These are phyloP conservation scores for Sylvia atricapilla DNA, from an alignment of 2,113 vertebrate genomes.

Conservation along the genomic window DNA sequence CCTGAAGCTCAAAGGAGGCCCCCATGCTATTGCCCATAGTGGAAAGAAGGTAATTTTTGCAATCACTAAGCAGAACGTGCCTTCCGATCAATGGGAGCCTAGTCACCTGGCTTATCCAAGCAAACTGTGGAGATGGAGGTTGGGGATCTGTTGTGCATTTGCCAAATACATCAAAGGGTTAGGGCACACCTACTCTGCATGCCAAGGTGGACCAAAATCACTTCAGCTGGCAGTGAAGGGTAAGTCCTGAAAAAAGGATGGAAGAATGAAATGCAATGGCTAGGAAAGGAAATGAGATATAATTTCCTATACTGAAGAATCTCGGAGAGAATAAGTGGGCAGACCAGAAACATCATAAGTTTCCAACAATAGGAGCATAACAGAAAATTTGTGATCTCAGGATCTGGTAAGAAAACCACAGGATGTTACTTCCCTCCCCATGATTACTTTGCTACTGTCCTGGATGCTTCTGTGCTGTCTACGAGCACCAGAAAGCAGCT, in stretches of 20 bases:
- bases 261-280: not conserved
- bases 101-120: not conserved
- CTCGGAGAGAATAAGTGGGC: not conserved
- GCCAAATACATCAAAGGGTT: not conserved
- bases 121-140: not conserved
- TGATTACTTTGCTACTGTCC: not conserved
- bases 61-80: fast-evolving
- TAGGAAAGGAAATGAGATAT: not conserved
- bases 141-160: not conserved
- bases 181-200: not conserved
- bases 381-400: not conserved
- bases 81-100: not conserved
- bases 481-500: not conserved
- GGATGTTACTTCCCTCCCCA: not conserved
- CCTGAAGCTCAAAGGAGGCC: not conserved
- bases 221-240: not conserved
- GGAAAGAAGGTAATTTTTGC: not conserved
- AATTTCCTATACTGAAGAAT: not conserved
- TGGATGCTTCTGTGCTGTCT: not conserved
- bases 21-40: fast-evolving
- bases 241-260: not conserved
- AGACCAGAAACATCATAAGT: not conserved
- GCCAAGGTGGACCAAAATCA: not conserved
- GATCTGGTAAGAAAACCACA: not conserved
- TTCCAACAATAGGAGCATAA: not conserved